phyloP scores from a whole-genome alignment of 2,888 invertebrate species.

The Coremacera marginata region DNA sequence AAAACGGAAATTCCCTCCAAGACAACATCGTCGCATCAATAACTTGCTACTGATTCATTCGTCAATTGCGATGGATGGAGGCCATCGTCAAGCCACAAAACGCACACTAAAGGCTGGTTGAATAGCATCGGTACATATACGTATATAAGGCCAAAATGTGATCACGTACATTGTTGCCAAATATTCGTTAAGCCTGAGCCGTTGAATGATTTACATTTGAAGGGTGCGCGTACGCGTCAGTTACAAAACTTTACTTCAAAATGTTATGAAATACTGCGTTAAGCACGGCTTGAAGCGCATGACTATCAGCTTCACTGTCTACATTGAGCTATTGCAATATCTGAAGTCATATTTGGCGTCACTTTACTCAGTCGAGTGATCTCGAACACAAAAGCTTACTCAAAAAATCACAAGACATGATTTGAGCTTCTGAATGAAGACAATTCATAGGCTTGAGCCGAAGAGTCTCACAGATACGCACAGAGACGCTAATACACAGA shows the following conservation, averaged over 20 bases:
- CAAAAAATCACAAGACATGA: too few relatives aligned
- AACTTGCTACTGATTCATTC: slow-evolving; percentile 3
- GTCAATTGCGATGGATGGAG: neutral
- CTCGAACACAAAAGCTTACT: too few relatives aligned
- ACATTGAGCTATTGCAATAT: too few relatives aligned
- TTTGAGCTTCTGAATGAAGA: too few relatives aligned
- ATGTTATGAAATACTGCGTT: slow-evolving; percentile 17
- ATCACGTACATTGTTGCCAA: slow-evolving; percentile 12
- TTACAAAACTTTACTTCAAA: slow-evolving; percentile 15
- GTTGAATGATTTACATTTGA: slow-evolving; percentile 17
- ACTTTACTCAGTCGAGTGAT: too few relatives aligned
- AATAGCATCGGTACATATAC: too few relatives aligned
- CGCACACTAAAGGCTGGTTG: too few relatives aligned
- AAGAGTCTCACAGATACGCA: too few relatives aligned
- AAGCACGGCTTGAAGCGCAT: neutral
- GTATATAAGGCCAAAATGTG: neutral
- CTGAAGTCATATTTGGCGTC: too few relatives aligned
- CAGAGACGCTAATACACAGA: too few relatives aligned
- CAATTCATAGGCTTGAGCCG: too few relatives aligned
- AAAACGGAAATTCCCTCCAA: slow-evolving; percentile 8
- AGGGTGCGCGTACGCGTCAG: slow-evolving; percentile 8
- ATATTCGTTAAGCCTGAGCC: neutral
- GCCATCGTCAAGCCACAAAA: neutral
- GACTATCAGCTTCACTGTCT: neutral
- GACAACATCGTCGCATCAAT: neutral